Evolutionary conservation across 2,797 vertebrate species (phyloP), one percentile per base, ranked within the genome.

Genomic region (Centroberyx gerrardi): DNA sequence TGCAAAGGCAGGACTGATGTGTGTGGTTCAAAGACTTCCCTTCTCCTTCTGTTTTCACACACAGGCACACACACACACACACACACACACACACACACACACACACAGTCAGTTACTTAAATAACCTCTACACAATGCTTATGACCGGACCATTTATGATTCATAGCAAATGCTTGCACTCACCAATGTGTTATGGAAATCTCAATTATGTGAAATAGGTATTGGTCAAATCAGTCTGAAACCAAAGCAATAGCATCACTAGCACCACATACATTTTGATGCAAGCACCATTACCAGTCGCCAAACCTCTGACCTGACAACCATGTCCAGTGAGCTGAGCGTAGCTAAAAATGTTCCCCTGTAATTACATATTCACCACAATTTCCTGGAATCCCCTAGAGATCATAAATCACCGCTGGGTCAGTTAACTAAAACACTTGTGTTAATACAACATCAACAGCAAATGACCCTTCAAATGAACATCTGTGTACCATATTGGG

Each of bases 391-490:
- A 77, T 69, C 90, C 86, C 88, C 83, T 14, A 28, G 78, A 82
- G 87, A 90, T 89, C 74, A 62, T 94, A 91, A 93, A 94, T 94
- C 88, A 91, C 74, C 48, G 68, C 72, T 59, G 65, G 78, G 76
- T 82, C 85, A 52, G 72, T 87, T 83, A 74, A 66, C 85, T 91
- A 82, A 91, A 93, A 85, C 86, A 78, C 81, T 89, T 80, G 63
- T 83, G 86, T 86, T 93, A 92, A 91, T 92, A 86, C 78, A 90
- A 89, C 87, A 86, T 90, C 88, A 85, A 88, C 88, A 91, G 78
- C 72, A 92, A 94, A 92, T 90, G 90, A 92, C 72, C 91, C 86
- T 89, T 90, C 77, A 83, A 92, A 90, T 90, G 81, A 92, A 88
- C 94, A 95, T 94, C 91, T 95, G 94, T 70, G 72, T 52, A 40